Evolutionary conservation across 2,113 vertebrate species (phyloP).

Genomic region (Carassius gibelio): DNA sequence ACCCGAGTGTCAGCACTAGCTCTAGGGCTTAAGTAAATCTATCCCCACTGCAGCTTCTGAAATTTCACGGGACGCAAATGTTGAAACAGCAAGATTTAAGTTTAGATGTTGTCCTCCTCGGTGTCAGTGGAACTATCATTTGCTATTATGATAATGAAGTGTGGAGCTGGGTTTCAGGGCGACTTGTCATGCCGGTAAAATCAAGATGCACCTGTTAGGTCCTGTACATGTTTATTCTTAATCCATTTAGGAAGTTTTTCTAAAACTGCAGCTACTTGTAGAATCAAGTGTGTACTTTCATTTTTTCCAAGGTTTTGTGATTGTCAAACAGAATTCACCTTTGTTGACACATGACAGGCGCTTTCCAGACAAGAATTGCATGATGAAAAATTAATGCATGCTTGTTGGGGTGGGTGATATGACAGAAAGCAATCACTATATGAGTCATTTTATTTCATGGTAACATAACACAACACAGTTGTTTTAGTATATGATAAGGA

Average conservation of each 20-base stretch:
- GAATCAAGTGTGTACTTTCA: not conserved
- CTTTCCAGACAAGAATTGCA: not conserved
- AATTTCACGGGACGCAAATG: not conserved
- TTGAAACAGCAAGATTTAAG: not conserved
- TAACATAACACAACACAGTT: not conserved
- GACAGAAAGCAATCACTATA: not conserved
- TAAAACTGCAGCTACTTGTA: not conserved
- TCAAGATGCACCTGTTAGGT: conserved; percentile 36
- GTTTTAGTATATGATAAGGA: not conserved
- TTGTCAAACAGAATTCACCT: not conserved
- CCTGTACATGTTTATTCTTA: conserved; percentile 14
- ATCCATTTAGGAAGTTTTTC: not conserved
- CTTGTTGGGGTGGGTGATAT: not conserved
- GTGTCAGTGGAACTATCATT: not conserved
- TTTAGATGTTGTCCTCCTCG: not conserved
- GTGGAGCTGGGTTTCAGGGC: not conserved
- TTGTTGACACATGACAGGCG: not conserved
- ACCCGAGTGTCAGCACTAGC: not conserved
- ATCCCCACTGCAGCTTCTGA: not conserved
- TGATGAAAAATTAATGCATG: not conserved
- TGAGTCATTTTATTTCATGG: not conserved
- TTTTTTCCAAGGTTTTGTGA: not conserved
- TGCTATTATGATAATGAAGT: not conserved
- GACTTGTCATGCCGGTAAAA: not conserved
- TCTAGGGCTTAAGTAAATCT: not conserved